A percentile compares a stretch with the other conserved stretches of the same genome.
Evolutionary conservation across 2,888 invertebrate species (phyloP).

Genomic region (Himalopsyche kuldschensis): DNA sequence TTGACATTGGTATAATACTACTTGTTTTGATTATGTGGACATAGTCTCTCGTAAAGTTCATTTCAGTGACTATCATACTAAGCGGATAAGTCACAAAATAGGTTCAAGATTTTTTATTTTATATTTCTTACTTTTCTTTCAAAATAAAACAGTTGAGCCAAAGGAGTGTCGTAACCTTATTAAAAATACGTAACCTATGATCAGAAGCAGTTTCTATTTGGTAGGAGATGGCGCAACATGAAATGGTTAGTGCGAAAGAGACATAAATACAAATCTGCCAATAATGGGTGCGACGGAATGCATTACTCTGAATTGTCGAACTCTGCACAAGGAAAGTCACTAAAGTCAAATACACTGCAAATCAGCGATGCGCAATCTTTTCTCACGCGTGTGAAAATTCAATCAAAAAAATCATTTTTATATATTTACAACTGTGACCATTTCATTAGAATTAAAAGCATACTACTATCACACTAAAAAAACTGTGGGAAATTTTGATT

Average conservation of each 20-base stretch:
- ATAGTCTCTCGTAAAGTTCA: too few relatives aligned
- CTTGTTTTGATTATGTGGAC: too few relatives aligned
- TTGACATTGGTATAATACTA: too few relatives aligned
- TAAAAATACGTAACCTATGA: background rate
- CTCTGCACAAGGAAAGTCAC: background rate
- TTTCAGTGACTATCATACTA: too few relatives aligned
- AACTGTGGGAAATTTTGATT: too few relatives aligned
- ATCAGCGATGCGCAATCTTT: background rate
- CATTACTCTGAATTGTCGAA: slow-evolving; percentile 6
- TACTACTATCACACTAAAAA: too few relatives aligned
- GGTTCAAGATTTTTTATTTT: too few relatives aligned
- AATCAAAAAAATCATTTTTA: too few relatives aligned
- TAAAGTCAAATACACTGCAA: background rate
- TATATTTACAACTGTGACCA: too few relatives aligned
- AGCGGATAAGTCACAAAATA: too few relatives aligned
- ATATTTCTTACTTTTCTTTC: background rate
- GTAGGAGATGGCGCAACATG: background rate
- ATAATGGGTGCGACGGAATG: slow-evolving; percentile 8
- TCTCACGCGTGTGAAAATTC: too few relatives aligned
- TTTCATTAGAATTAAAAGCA: too few relatives aligned
- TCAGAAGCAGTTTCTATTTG: background rate
- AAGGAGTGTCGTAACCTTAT: background rate
- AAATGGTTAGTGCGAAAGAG: background rate
- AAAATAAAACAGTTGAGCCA: background rate
- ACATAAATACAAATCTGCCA: background rate